Conservation (phyloP, 2,113 vertebrate genomes). For the Pristiophorus japonicus region DNA sequence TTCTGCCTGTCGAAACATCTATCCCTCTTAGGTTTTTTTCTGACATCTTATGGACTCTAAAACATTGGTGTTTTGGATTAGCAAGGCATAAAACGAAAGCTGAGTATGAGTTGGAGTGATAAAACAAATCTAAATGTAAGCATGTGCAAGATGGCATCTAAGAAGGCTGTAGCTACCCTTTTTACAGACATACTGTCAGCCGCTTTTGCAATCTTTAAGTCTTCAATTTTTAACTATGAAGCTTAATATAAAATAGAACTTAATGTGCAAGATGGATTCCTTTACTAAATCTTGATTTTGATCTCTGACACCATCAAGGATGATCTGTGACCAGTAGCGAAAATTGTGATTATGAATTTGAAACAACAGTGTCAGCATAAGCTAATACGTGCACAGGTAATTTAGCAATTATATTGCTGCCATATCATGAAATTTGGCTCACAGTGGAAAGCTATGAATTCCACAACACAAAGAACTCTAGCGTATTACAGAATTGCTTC, state of each 20-base stretch:
- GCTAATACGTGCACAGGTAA: not conserved
- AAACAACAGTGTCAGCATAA: not conserved
- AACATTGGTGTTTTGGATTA: not conserved
- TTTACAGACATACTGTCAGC: not conserved
- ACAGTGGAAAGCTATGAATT: not conserved
- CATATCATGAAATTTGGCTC: not conserved
- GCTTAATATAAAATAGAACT: not conserved
- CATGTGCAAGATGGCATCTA: not conserved
- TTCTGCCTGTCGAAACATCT: not conserved
- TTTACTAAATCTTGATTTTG: not conserved
- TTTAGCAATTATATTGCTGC: not conserved
- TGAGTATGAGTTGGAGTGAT: not conserved
- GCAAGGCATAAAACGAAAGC: not conserved
- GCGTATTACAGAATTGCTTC: not conserved
- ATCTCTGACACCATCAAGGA: not conserved
- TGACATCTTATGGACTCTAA: not conserved
- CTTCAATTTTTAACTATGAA: not conserved
- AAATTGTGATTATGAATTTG: not conserved
- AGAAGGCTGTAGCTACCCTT: not conserved
- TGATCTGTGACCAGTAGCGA: not conserved
- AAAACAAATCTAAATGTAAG: not conserved
- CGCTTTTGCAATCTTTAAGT: not conserved
- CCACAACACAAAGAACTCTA: not conserved
- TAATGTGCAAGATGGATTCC: not conserved
- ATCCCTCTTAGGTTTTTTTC: not conserved